These are phyloP conservation scores for Brachionus calyciflorus DNA, from an alignment of 1,140 invertebrate genomes.

Conservation along the genomic window DNA sequence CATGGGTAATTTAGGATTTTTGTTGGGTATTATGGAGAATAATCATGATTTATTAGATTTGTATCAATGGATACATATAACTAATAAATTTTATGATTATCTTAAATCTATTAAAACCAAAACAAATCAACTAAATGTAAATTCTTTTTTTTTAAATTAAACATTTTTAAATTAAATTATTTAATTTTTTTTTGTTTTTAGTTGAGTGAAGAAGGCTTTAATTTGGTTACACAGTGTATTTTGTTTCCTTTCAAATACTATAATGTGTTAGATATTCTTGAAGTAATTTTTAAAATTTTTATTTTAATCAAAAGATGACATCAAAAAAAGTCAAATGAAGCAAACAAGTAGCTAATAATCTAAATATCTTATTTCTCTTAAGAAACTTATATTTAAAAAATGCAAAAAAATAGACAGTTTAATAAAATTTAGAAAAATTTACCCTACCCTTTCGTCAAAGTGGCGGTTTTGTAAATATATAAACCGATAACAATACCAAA, in stretches of 20 bases:
- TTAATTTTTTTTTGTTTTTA: not conserved
- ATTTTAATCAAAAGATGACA: not conserved
- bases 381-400: too few species aligned
- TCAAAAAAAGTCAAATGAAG: too few species aligned
- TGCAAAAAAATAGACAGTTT: too few species aligned
- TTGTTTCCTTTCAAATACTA: slow-evolving; percentile 14
- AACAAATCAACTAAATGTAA: slow-evolving; percentile 15
- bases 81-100: slow-evolving; percentile 21
- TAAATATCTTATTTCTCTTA: too few species aligned
- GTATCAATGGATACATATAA: slow-evolving; percentile 29
- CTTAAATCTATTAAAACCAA: slow-evolving; percentile 14
- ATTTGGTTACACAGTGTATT: not conserved
- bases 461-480: too few species aligned
- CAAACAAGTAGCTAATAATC: too few species aligned
- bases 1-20: not conserved
- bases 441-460: too few species aligned
- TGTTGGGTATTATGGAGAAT: not conserved
- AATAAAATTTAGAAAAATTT: too few species aligned
- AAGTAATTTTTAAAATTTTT: slow-evolving; percentile 7
- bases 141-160: not conserved
- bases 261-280: slow-evolving; percentile 2
- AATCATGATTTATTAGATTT: not conserved
- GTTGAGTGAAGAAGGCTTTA: not conserved
- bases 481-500: too few species aligned
- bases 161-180: not conserved